Base-by-base conservation (phyloP, 2,797 vertebrate genomes). In the Pachyuromys duprasi region DNA sequence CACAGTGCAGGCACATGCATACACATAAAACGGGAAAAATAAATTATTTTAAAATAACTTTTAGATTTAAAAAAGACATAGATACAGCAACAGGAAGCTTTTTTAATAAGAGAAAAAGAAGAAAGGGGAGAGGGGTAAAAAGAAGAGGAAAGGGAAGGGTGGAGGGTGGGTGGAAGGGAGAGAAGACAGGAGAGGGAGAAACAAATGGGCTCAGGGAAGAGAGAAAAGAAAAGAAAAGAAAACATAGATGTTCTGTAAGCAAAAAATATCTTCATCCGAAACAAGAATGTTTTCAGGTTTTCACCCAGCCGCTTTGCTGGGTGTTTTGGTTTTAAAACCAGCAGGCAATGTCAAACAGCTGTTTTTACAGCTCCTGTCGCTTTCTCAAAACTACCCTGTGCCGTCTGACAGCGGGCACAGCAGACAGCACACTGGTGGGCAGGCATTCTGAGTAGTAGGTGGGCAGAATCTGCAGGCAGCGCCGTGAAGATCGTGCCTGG, bases 311-410 rank as follows among this genome's bases (percentile, higher is more conserved):
- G 81, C 92, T 96, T 86, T 89, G 86, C 82, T 63, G 55, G 62
- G 45, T 93, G 60, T 74, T 96, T 49, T 96, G 94, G 93, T 90
- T 95, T 95, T 65, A 78, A 60, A 91, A 96, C 88, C 89, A 93
- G 62, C 80, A 65, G 70, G 78, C 88, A 90, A 69, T 74, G 76
- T 91, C 93, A 97, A 94, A 92, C 86, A 93, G 96, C 87, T 95
- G 91, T 96, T 96, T 49, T 93, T 65, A 86, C 57, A 95, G 93
- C 83, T 93, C 91, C 91, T 65, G 91, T 82, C 89, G 7, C 95
- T 91, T 70, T 45, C 89, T 96, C 70, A 86, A 70, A 94, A 80
- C 75, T 2, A 1, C 86, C 81, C 86, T 60, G 72, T 55, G 69
- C 75, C 24, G 80, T 7, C 62, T 80, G 94, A 55, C 87, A 45